Evolutionary conservation across 1,140 invertebrate genomes (phyloP), one percentile per base, ranked within the genome.

Genomic region (Drosophila parabipectinata): DNA sequence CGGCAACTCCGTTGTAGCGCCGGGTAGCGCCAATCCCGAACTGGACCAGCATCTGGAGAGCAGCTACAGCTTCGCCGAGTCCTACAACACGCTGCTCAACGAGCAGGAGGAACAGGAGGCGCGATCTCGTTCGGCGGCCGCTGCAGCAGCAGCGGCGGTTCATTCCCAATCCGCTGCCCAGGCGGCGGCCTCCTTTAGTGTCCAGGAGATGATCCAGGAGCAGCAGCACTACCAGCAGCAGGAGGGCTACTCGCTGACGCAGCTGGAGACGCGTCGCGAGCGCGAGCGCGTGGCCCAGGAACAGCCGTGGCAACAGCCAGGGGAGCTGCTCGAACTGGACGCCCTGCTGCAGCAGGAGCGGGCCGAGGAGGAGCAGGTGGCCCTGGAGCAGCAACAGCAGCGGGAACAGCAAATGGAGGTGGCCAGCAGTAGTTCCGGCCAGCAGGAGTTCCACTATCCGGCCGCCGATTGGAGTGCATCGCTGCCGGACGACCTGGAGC

Each of bases 171-270:
- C n/a, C 41, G 39, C 12, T 1, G n/a, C 41, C 26, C 51, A 18
- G 28, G 14, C 57, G 24, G 47, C 56, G 64, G 28, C 63, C 73
- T 32, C 77, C 67, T 55, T 72, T 24, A 87, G 67, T 59, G 77
- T 90, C 72, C 73, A 76, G 21, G 87, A 87, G 53, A 85, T 91
- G 21, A 32, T 90, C 34, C 77, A 90, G 54, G 90, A 91, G 50
- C 90, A 91, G 63, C 90, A 90, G 30, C 75, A 61, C 5, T 91
- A 91, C 32, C 90, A 91, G 61, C 81, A 91, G 34, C 88, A 90
- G 48, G 91, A 92, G 26, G 89, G 89, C 5, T 92, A 92, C 21
- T 91, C 87, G 0, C 57, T 92, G 0, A 92, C 91, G 0, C 91
- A 91, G 62, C 60, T 92, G 28, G 90, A 92, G 48, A 92, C 91